Evolutionary conservation across 1,140 invertebrate species (phyloP).

Genomic region (Tachypleus tridentatus): DNA sequence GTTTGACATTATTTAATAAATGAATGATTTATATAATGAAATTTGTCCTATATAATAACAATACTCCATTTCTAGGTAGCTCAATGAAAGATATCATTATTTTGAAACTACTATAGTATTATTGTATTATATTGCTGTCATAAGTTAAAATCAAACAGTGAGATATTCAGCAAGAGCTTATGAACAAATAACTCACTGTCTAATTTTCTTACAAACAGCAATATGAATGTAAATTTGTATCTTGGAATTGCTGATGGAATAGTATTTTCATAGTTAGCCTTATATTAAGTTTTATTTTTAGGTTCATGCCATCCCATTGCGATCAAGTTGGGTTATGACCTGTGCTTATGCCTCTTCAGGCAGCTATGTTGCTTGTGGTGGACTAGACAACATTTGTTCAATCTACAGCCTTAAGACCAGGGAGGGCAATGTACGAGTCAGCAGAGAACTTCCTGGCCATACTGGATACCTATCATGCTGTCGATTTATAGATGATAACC

Average conservation of each 20-base stretch:
- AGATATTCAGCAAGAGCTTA: too few species aligned
- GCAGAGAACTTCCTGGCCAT: conserved; percentile 89
- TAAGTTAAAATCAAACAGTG: too few species aligned
- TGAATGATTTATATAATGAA: too few species aligned
- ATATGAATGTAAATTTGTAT: not conserved
- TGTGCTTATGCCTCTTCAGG: conserved; percentile 97
- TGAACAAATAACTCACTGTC: not conserved
- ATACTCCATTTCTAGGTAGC: too few species aligned
- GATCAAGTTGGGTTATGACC: conserved; percentile 98
- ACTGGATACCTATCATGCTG: conserved; percentile 97
- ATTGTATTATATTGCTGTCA: too few species aligned
- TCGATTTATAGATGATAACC: conserved; percentile 96
- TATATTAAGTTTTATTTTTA: conserved; percentile 22
- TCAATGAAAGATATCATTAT: too few species aligned
- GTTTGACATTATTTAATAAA: too few species aligned
- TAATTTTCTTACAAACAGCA: not conserved
- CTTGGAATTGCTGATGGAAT: too few species aligned
- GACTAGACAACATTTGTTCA: conserved; percentile 97
- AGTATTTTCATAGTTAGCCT: too few species aligned
- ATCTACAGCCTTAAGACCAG: conserved; percentile 95
- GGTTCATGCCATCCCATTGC: conserved; percentile 89
- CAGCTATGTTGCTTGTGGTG: conserved; percentile 93
- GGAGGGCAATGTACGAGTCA: conserved; percentile 92
- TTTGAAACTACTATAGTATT: too few species aligned
- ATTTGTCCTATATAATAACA: too few species aligned